Evolutionary conservation across 2,113 vertebrate genomes (phyloP), one percentile per base, ranked within the genome.

Genomic region (Phylloscopus whistleri): DNA sequence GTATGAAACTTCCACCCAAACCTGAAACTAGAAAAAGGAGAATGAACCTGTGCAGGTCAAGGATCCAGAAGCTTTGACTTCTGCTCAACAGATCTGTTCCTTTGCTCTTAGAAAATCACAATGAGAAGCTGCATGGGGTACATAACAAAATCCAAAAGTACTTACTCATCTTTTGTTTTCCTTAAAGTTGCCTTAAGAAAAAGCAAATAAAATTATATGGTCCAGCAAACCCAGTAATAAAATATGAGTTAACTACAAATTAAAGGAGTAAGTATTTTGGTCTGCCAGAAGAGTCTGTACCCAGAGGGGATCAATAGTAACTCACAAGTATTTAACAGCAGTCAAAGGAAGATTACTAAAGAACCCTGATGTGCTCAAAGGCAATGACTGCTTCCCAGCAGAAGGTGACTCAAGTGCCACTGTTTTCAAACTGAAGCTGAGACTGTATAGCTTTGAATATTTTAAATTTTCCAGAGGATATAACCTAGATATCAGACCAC

Each of bases 281-380:
- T 90, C 59, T 56, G 48, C 55, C 73, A 81, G 68, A 90, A 89
- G 49, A 93, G 86, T 84, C 83, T 93, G 79, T 89, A 96, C 76
- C 94, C 93, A 92, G 90, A 96, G 92, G 90, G 92, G 37, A 96
- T 93, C 93, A 95, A 88, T 81, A 96, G 68, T 4, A 92, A 95
- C 56, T 88, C 91, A 51, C 55, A 52, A 78, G 85, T 77, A 90
- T 70, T 93, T 95, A 94, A 84, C 3, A 93, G 35, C 75, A 86
- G 78, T 59, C 60, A 77, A 92, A 70, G 59, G 43, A 94, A 86
- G 62, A 86, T 70, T 75, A 90, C 28, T 28, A n/a, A 87, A 88
- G 73, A 90, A 93, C 24, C n/a, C 66, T 62, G 46, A 60, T 46
- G 58, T 69, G 52, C 84, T 88, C 64, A 94, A 94, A 96, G 79